Conservation (phyloP, 2,888 invertebrate genomes). For the Psylliodes chrysocephalus region DNA sequence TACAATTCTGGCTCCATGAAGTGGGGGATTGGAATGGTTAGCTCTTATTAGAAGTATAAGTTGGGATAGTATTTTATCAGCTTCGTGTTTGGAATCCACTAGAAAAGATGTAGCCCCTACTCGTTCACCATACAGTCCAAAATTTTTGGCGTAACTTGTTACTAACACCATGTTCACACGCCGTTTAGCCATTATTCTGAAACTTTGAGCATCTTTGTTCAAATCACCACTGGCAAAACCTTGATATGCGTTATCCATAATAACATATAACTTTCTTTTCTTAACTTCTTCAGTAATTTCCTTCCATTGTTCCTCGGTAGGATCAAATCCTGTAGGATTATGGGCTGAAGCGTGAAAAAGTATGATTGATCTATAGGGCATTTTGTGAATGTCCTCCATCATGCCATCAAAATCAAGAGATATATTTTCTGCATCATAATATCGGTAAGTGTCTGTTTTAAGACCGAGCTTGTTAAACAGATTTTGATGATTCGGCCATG, state of each 20-base stretch:
- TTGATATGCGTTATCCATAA: slow-evolving; percentile 78
- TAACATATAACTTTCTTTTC: slow-evolving; percentile 68
- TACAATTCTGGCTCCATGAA: slow-evolving; percentile 73
- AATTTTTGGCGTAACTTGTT: slow-evolving; percentile 75
- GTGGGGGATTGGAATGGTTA: slow-evolving; percentile 76
- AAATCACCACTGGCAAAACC: slow-evolving; percentile 71
- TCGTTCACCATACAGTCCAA: slow-evolving; percentile 77
- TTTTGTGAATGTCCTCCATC: slow-evolving; percentile 71
- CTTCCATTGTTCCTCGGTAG: slow-evolving; percentile 71
- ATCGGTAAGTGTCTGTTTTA: slow-evolving; percentile 58
- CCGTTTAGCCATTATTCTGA: slow-evolving; percentile 68
- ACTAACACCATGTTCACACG: slow-evolving; percentile 66
- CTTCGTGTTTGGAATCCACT: slow-evolving; percentile 68
- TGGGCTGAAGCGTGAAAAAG: slow-evolving; percentile 75
- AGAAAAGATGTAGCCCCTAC: slow-evolving; percentile 70
- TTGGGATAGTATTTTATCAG: slow-evolving; percentile 69
- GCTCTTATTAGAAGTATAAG: slow-evolving; percentile 73
- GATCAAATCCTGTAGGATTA: slow-evolving; percentile 75
- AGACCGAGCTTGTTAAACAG: slow-evolving; percentile 70
- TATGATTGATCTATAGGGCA: slow-evolving; percentile 71
- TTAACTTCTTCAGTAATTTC: slow-evolving; percentile 70
- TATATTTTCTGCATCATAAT: slow-evolving; percentile 74
- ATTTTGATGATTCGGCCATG: slow-evolving; percentile 77
- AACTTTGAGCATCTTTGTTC: slow-evolving; percentile 70
- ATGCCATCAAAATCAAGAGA: slow-evolving; percentile 74